These are phyloP conservation scores for Solea senegalensis DNA, from an alignment of 2,113 vertebrate species.

Conservation along the genomic window DNA sequence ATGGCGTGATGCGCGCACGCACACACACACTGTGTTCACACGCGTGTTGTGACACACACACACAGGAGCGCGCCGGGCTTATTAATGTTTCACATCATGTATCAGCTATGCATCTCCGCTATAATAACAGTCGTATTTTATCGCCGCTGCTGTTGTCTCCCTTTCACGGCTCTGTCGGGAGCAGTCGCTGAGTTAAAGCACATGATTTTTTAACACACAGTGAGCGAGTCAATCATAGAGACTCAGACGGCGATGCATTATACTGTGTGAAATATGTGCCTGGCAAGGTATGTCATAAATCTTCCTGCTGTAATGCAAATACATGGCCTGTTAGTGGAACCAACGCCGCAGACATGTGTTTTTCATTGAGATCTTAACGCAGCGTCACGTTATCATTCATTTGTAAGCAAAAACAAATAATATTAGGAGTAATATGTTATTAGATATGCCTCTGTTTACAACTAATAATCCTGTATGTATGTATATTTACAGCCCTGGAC, in stretches of 20 bases:
- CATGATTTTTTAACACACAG: neutral
- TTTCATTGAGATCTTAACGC: too few relatives aligned
- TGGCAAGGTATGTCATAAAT: neutral
- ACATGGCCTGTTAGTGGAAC: neutral
- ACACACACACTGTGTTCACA: neutral
- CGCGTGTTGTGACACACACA: conserved; percentile 1
- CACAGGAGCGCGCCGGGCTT: neutral
- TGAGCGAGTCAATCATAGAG: neutral
- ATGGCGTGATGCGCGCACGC: neutral
- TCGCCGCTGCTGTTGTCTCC: neutral
- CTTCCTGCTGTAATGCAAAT: neutral
- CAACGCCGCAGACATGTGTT: too few relatives aligned
- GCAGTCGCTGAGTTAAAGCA: neutral
- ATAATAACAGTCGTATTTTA: neutral
- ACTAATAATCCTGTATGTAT: too few relatives aligned
- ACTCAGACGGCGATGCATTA: neutral
- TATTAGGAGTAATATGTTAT: too few relatives aligned
- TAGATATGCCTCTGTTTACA: too few relatives aligned
- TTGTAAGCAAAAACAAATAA: too few relatives aligned
- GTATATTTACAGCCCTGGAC: too few relatives aligned
- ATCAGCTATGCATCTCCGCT: neutral
- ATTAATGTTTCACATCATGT: neutral
- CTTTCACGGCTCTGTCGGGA: neutral
- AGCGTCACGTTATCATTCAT: too few relatives aligned
- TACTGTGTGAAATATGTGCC: neutral